Percentiles rank a stretch among this genome's conserved stretches.
These are phyloP conservation scores for Tipula confusa DNA, from an alignment of 2,888 invertebrate genomes.

Conservation along the genomic window DNA sequence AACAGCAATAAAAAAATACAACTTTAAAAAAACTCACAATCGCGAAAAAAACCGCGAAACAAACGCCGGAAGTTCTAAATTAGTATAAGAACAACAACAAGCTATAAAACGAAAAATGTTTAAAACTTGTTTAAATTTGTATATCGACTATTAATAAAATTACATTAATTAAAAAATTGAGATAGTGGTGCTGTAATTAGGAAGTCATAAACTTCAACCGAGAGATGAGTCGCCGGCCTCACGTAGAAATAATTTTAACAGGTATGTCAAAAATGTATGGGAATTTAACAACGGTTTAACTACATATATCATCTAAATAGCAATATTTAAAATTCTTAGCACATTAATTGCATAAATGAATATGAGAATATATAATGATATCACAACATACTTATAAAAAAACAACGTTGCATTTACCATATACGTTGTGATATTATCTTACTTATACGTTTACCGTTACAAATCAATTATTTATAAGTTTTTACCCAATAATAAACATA, in stretches of 20 bases:
- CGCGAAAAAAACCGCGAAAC: background rate
- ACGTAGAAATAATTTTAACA: background rate
- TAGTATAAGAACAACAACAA: background rate
- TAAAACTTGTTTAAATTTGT: background rate
- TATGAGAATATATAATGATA: background rate
- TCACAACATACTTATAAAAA: background rate
- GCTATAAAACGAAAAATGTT: background rate
- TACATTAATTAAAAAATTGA: background rate
- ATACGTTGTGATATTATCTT: background rate
- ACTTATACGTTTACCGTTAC: background rate
- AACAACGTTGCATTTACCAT: background rate
- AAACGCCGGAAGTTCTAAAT: slow-evolving; percentile 1
- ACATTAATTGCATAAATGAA: background rate
- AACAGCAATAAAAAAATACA: background rate
- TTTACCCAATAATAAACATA: background rate
- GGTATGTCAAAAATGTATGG: background rate
- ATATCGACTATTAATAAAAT: background rate
- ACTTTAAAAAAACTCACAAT: background rate
- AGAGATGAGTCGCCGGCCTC: background rate
- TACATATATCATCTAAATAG: too few species aligned
- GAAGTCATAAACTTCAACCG: background rate
- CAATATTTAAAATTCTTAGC: too few species aligned
- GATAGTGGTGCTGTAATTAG: background rate
- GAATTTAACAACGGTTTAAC: too few species aligned
- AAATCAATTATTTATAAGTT: background rate